Conservation (phyloP, 2,888 invertebrate genomes). For the Nudaria mundana region DNA sequence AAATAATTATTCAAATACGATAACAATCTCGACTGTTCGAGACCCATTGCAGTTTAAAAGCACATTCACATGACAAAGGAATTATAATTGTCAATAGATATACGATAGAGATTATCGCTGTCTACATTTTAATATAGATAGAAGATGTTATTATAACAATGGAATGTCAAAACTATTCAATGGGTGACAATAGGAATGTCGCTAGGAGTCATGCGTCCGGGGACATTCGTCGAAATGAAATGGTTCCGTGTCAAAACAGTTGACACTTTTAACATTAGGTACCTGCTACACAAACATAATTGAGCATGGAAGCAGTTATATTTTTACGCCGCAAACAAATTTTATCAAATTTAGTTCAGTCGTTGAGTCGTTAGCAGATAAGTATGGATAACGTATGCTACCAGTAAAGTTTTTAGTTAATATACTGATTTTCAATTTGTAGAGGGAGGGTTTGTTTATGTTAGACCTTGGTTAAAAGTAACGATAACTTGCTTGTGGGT, state of each 20-base stretch:
- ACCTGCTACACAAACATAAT: constrained; percentile 17
- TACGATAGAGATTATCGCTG: constrained; percentile 8
- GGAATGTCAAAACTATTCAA: constrained; percentile 32
- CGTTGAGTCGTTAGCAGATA: too few relatives aligned
- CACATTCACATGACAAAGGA: constrained; percentile 8
- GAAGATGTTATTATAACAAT: constrained; percentile 20
- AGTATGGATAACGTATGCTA: too few relatives aligned
- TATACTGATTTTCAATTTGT: too few relatives aligned
- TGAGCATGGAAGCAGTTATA: too few relatives aligned
- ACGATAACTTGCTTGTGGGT: too few relatives aligned
- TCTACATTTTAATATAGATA: constrained; percentile 7
- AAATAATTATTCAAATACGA: constrained; percentile 3
- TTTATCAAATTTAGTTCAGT: too few relatives aligned
- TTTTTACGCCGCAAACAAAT: too few relatives aligned
- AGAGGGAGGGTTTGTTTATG: too few relatives aligned
- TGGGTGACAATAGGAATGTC: constrained; percentile 35
- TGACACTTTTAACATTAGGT: constrained; percentile 24
- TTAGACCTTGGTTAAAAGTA: too few relatives aligned
- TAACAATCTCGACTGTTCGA: constrained; percentile 2
- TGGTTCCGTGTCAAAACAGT: constrained; percentile 31
- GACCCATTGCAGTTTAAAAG: constrained; percentile 6
- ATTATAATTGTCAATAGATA: constrained; percentile 7
- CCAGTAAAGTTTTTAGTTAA: too few relatives aligned
- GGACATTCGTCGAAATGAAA: constrained; percentile 25
- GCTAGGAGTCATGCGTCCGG: constrained; percentile 16